Evolutionary conservation across 1,140 invertebrate genomes (phyloP).

Genomic region (Eufriesea mexicana): DNA sequence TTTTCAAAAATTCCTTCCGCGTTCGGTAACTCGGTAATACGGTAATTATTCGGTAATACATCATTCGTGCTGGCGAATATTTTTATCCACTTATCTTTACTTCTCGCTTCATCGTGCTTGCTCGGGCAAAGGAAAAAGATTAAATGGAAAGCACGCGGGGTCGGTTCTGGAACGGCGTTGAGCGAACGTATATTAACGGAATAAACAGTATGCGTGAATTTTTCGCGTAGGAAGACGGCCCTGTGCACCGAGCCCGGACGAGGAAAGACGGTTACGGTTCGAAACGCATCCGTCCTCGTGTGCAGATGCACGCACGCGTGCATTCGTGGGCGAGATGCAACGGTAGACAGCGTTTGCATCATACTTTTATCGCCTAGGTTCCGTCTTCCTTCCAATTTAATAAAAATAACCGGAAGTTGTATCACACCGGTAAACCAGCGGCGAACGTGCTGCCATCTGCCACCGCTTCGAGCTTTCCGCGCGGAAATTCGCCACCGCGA

Average conservation of each 20-base stretch:
- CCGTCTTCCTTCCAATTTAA: slow-evolving; percentile 54
- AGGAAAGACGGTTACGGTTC: slow-evolving; percentile 65
- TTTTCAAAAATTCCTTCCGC: too few species aligned
- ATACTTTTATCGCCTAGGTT: slow-evolving; percentile 54
- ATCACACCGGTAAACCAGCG: slow-evolving; percentile 41
- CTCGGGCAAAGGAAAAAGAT: background rate
- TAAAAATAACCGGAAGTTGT: slow-evolving; percentile 56
- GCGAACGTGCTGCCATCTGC: background rate
- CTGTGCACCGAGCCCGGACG: slow-evolving; percentile 31
- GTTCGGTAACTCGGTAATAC: too few species aligned
- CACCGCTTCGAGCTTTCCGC: background rate
- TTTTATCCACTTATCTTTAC: background rate
- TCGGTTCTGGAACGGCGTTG: background rate
- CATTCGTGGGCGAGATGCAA: slow-evolving; percentile 47
- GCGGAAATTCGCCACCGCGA: background rate
- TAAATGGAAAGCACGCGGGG: background rate
- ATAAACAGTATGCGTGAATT: slow-evolving; percentile 14
- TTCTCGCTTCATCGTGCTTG: background rate
- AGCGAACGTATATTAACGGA: background rate
- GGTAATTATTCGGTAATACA: too few species aligned
- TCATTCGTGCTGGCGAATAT: background rate
- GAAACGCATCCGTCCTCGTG: slow-evolving; percentile 59
- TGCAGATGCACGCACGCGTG: slow-evolving; percentile 59
- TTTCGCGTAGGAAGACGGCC: background rate
- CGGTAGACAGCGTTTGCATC: slow-evolving; percentile 52